Evolutionary conservation across 2,888 invertebrate genomes (phyloP).

Genomic region (Perizoma affinitatum): DNA sequence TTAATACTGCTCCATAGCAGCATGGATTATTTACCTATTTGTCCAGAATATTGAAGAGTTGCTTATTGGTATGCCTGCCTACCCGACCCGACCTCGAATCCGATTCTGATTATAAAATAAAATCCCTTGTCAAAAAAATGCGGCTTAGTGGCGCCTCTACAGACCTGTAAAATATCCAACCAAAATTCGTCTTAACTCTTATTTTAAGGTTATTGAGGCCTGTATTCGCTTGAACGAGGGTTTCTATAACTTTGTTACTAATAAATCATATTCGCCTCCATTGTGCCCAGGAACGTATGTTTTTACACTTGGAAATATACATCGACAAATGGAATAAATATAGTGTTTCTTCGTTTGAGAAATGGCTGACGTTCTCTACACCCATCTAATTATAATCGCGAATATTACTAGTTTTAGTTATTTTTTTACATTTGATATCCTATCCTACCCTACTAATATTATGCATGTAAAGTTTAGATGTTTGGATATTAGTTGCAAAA

Average conservation of each 20-base stretch:
- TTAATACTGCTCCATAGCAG: not conserved
- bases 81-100: conserved; percentile 64
- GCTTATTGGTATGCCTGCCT: conserved; percentile 62
- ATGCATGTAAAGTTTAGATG: no score
- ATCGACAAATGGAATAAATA: conserved; percentile 70
- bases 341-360: conserved; percentile 55
- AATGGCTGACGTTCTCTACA: conserved; percentile 50
- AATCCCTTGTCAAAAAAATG: conserved; percentile 71
- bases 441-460: no score
- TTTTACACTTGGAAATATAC: conserved; percentile 71
- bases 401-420: conserved; percentile 33
- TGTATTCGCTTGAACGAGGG: conserved; percentile 8
- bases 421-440: not conserved
- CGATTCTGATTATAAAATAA: conserved; percentile 74
- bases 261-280: conserved; percentile 78
- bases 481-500: no score
- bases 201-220: conserved; percentile 36
- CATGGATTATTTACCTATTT: conserved; percentile 23
- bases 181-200: conserved; percentile 35
- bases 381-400: conserved; percentile 52
- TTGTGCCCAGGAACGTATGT: conserved; percentile 69
- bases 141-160: conserved; percentile 74
- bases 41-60: conserved; percentile 37
- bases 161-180: conserved; percentile 40
- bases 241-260: conserved; percentile 31